Conservation (phyloP, 2,888 invertebrate genomes). For the Agrypnus murinus region DNA sequence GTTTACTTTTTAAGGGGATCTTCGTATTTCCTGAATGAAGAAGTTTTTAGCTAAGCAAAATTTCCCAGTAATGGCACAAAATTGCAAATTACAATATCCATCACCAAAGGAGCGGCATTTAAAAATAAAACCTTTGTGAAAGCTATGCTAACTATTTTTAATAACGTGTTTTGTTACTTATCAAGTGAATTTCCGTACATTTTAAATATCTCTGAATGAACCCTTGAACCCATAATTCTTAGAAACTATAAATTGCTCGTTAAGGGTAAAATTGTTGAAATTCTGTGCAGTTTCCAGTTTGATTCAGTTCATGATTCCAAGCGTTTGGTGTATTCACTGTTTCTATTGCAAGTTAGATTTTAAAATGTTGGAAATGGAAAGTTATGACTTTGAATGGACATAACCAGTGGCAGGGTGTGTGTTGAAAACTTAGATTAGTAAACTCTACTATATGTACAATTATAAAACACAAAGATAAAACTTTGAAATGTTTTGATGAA, state of each 20-base stretch:
- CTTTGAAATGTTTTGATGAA: too few relatives aligned
- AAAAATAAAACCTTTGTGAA: background rate
- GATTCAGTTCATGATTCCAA: background rate
- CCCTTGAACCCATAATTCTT: background rate
- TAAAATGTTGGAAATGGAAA: background rate
- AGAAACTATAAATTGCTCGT: background rate
- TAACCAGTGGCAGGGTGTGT: background rate
- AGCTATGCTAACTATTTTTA: background rate
- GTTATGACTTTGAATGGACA: background rate
- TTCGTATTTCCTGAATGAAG: too few relatives aligned
- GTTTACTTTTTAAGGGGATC: too few relatives aligned
- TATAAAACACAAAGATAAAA: background rate
- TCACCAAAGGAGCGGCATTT: too few relatives aligned
- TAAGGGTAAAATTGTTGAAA: background rate
- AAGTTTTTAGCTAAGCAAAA: too few relatives aligned
- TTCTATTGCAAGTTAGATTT: conserved; percentile 1
- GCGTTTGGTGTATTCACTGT: background rate
- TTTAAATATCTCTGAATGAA: background rate
- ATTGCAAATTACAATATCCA: background rate
- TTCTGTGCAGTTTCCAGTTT: background rate
- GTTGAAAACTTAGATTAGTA: background rate
- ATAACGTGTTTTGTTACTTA: background rate
- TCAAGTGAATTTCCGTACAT: background rate
- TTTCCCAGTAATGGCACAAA: background rate
- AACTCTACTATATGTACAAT: background rate